Evolutionary conservation across 2,888 invertebrate genomes (phyloP), one percentile per base, ranked within the genome.

Genomic region (Ctena decussata): DNA sequence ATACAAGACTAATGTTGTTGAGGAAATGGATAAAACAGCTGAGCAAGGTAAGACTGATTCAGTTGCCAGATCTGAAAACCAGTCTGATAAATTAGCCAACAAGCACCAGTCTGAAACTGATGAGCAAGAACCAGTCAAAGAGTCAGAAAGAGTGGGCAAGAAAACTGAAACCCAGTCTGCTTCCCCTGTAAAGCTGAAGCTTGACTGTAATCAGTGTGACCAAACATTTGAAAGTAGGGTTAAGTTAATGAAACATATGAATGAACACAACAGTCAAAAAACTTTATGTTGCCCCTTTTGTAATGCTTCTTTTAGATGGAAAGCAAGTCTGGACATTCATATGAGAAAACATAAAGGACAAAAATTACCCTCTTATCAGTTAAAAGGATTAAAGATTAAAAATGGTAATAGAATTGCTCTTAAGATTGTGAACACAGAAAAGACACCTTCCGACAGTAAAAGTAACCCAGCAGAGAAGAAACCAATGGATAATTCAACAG

Each of bases 301-400:
- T n/a, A 82, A 80, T 21, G 82, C 77, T 1, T 77, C 80, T 69
- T 87, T 87, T 41, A 72, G 87, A 21, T 87, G 77, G 70, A 87
- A 87, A 65, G 87, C 84, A 24, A 85, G 84, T 75, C 65, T 87
- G 30, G 84, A 87, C 24, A 87, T 87, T 49, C 87, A 87, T 49
- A 87, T 87, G 87, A 41, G 87, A 24, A 39, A 82, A 21, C 87
- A 87, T 71, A 87, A 87, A 49, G 65, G 65, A 35, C 27, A 65
- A 35, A 65, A 65, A 35, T 35, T 21, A 35, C 65, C 65, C 11
- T 65, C 65, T 8, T 65, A 65, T 24, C 35, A 65, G 35, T 65
- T 65, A 21, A 65, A 65, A 35, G 65, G 65, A 32, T 21, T 65
- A 24, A 65, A 65, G 35, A 65, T 65, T 3, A 65, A 65, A 65